Evolutionary conservation across 2,797 vertebrate species (phyloP).

Genomic region (Nannoperca obscura): DNA sequence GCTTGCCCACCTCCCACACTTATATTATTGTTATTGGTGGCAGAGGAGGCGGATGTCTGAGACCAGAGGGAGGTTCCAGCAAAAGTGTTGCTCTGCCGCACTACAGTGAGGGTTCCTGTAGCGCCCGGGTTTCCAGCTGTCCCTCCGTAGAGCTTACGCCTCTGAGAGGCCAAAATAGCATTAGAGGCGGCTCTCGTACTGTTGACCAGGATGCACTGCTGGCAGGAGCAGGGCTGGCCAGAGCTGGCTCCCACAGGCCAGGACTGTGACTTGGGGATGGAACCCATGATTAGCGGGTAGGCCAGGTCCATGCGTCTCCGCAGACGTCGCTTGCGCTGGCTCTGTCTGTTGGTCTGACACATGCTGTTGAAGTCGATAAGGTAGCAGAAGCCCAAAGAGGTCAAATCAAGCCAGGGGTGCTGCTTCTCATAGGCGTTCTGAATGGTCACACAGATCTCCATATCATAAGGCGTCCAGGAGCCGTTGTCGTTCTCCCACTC

Average conservation of each 20-base stretch:
- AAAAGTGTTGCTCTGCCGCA: constrained; percentile 93
- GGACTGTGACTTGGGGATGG: constrained; percentile 97
- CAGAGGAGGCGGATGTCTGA: constrained; percentile 75
- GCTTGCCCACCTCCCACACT: constrained; percentile 76
- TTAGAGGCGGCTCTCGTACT: constrained; percentile 94
- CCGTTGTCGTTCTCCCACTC: constrained; percentile 96
- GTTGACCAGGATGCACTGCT: constrained; percentile 95
- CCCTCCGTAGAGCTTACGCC: constrained; percentile 86
- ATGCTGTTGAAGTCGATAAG: constrained; percentile 97
- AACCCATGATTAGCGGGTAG: constrained; percentile 95
- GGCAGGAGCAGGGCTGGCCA: constrained; percentile 93
- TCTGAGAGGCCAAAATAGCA: constrained; percentile 93
- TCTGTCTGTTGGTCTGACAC: constrained; percentile 96
- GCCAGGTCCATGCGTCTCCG: constrained; percentile 96
- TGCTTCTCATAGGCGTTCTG: constrained; percentile 99
- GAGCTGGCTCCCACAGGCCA: constrained; percentile 95
- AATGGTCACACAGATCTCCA: constrained; percentile 98
- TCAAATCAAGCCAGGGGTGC: constrained; percentile 97
- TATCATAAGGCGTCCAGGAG: constrained; percentile 96
- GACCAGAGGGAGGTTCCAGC: constrained; percentile 89
- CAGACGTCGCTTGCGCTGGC: constrained; percentile 92
- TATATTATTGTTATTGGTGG: constrained; percentile 81
- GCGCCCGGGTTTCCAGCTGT: constrained; percentile 53
- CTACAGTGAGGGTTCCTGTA: constrained; percentile 76
- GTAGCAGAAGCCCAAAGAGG: constrained; percentile 97